Percentiles rank a stretch among this genome's conserved stretches.
These are phyloP conservation scores for Cirrhinus mrigala DNA, from an alignment of 2,797 vertebrate genomes.

Conservation along the genomic window DNA sequence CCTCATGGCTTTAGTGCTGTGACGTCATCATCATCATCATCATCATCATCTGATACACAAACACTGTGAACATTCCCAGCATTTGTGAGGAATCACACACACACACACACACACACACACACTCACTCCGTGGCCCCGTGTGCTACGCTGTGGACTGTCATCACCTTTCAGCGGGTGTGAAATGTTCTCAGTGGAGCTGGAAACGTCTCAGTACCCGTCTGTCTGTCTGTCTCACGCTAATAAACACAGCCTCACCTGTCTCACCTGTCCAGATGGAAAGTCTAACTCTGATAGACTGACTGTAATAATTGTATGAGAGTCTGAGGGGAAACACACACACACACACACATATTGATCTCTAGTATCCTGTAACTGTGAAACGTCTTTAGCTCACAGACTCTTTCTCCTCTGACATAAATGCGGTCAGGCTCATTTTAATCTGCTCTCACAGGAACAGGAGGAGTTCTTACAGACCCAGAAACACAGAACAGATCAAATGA, in stretches of 20 bases:
- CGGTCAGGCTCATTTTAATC: too few relatives aligned
- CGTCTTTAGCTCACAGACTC: too few relatives aligned
- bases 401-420: too few relatives aligned
- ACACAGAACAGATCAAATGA: too few relatives aligned
- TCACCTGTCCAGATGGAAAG: constrained; percentile 46
- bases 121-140: background rate
- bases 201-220: constrained; percentile 65
- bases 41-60: background rate
- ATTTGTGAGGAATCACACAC: background rate
- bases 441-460: too few relatives aligned
- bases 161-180: constrained; percentile 78
- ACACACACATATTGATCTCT: constrained; percentile 17
- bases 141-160: constrained; percentile 67
- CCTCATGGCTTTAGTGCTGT: background rate
- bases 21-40: background rate
- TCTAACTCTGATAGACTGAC: constrained; percentile 46
- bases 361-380: constrained; percentile 1
- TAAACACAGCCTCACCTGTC: background rate
- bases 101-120: constrained; percentile 41
- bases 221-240: background rate
- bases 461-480: too few relatives aligned
- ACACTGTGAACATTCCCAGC: background rate
- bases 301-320: constrained; percentile 49
- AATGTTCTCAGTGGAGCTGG: constrained; percentile 73
- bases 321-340: constrained; percentile 49